Base-by-base conservation (phyloP, 2,888 invertebrate species). In the Pristionchus arcanus region DNA sequence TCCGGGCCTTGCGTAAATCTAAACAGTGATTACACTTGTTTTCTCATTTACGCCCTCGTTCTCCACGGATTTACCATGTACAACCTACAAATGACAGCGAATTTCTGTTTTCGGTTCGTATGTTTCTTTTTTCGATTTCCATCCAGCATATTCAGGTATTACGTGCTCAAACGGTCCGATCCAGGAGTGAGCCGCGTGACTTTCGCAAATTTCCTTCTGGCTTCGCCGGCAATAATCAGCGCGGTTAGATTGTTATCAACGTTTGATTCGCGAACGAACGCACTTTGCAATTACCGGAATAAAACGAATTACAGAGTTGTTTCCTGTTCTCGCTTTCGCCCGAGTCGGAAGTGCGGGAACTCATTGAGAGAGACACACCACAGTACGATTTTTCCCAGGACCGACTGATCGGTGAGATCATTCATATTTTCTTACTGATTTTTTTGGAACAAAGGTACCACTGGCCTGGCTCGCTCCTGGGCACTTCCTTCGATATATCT, bases 1-100 rank as follows among this genome's bases (percentile, higher is more conserved):
- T 1, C 49, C 19, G 83, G 83, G 1, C 53, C 49, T 1, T n/a
- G n/a, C 16, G 53, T 16, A 3, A 16, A 53, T 53, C 19, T 83
- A 7, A n/a, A 28, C 0, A 53, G 4, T 53, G 53, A 31, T n/a
- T 49, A 53, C 53, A 15, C 11, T 4, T 83, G 83, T 16, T 83
- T 53, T 34, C 53, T 83, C 7, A 5, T 83, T 37, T 83, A 83
- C 31, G 28, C n/a, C 9, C 53, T 83, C 28, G 83, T 83, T 19
- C 83, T 83, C 0, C 83, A 83, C 16, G 83, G 83, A 83, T 83
- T 53, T 28, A 53, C 53, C n/a, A 31, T 31, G 53, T 83, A 83
- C 53, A 83, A 83, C 19, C 7, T 53, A 5, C 83, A 83, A n/a
- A 83, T 53, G 53, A 83, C 83, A 4, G 83, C 83, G 2, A 83